Base-by-base conservation (phyloP, 2,797 vertebrate genomes). In the Rhinoraja longicauda region DNA sequence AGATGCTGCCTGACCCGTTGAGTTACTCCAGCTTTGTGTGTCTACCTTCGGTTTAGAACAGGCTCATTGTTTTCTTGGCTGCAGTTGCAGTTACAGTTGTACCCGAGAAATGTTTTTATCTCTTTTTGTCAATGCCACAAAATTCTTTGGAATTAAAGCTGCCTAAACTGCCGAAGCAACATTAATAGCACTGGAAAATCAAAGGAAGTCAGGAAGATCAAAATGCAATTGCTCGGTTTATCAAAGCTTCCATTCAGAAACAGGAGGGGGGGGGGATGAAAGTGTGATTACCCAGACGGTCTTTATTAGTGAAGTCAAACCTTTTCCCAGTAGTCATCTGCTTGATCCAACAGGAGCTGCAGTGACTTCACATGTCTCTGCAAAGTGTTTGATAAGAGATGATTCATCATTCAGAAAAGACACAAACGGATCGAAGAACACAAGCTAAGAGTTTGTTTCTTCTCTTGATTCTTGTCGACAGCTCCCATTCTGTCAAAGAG, bases 321-420 rank as follows among this genome's bases (percentile, higher is more conserved):
- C 39, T 92, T 45, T 92, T 75, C 9, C 70, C 45, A 72, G 67
- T 75, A 5, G 90, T 92, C 90, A 53, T 73, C 45, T 17, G 70
- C 39, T 75, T 29, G 26, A 92, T 10, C 70, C 70, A 39, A 75
- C 70, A 92, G 90, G 26, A 62, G 70, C 39, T 5, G 6, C 5
- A 53, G 26, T 13, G 73, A 92, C 90, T 92, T 75, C 53, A 75
- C 67, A 92, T 91, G 67, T 92, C 72, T 73, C 36, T 75, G 90
- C 26, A 92, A 75, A 92, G 90, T 26, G 45, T 92, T 92, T 92
- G 70, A 92, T 92, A 92, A 92, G 90, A 75, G 39, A 53, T 92
- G 45, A 75, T 92, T 92, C 39, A 29, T 92, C 70, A 53, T 53
- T 72, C 90, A 29, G 70, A 75, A 88, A 75, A 92, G 70, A n/a